Conservation (phyloP, 1,140 invertebrate genomes). For the Hylaeus anthracinus region DNA sequence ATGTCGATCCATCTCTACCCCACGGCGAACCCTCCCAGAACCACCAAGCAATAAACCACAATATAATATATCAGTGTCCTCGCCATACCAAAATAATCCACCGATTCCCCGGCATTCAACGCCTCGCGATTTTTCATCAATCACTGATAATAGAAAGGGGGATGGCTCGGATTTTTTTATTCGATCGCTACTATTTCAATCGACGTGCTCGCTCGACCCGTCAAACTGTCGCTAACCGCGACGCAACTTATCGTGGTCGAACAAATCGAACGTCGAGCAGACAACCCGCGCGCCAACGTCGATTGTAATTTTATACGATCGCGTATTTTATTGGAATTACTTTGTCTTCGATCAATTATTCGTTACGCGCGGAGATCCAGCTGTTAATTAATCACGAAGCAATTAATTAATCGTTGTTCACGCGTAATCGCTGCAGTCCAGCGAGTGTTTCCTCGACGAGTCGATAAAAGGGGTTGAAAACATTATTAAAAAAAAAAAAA, state of each 20-base stretch:
- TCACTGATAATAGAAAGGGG: conserved; percentile 24
- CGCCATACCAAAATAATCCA: conserved; percentile 43
- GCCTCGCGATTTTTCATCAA: conserved; percentile 49
- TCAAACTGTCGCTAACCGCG: background rate
- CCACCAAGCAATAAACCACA: conserved; percentile 43
- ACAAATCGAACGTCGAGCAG: too few relatives aligned
- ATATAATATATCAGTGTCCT: conserved; percentile 53
- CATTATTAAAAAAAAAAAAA: too few relatives aligned
- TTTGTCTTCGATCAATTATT: background rate
- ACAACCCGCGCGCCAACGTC: too few relatives aligned
- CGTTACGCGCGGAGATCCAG: background rate
- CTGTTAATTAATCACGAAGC: background rate
- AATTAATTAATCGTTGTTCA: background rate
- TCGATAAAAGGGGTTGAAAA: too few relatives aligned
- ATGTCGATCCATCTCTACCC: conserved; percentile 39
- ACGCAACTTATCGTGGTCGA: background rate
- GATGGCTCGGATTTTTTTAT: background rate
- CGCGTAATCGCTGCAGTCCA: too few relatives aligned
- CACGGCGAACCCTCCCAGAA: conserved; percentile 2
- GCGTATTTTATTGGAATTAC: background rate
- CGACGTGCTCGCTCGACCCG: too few relatives aligned
- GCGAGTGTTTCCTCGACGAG: too few relatives aligned
- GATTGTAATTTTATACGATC: background rate
- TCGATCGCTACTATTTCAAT: background rate
- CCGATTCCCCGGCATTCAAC: background rate